Evolutionary conservation across 2,113 vertebrate genomes (phyloP), one percentile per base, ranked within the genome.

Genomic region (Oenanthe oenanthe): DNA sequence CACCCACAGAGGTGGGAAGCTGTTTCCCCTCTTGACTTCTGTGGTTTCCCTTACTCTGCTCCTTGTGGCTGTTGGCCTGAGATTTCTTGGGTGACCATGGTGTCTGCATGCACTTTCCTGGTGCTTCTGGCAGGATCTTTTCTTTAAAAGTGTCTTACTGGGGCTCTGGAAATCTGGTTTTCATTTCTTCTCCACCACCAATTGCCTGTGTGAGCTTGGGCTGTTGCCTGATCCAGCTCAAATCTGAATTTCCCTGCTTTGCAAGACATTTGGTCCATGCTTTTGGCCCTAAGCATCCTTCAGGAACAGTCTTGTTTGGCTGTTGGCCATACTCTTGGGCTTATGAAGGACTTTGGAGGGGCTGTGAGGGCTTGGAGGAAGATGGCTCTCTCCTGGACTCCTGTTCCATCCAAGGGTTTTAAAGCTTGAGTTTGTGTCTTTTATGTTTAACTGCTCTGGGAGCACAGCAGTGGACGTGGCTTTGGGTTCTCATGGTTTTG

Each of bases 251-350:
- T 53, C 38, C 21, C 28, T 18, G 38, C 10, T 53, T 12, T 53
- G 54, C 28, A 32, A 15, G 45, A 28, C 0, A 0, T 36, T 67
- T 51, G 21, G 43, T 67, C 36, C 45, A 2, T 36, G 45, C 21
- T 60, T 76, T 45, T 61, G 14, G 47, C 22, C 28, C 54, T 32
- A 38, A 86, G 9, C 15, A 36, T 53, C 38, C 47, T 61, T 53
- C 32, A 77, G 62, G 43, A 26, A 5, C 25, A 50, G 62, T 4
- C 45, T 58, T 58, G 26, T 60, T 51, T 76, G 45, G 34, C 25
- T 75, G 20, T 25, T 76, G 72, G 62, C 45, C 12, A 6, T 13
- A 15, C 47, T 38, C 38, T 38, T 28, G 73, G n/a, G 38, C 63
- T 38, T 53, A 3, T 53, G 47, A 61, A 53, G 32, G 26, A 9